Evolutionary conservation across 2,797 vertebrate species (phyloP), one percentile per base, ranked within the genome.

Genomic region (Furcifer pardalis): DNA sequence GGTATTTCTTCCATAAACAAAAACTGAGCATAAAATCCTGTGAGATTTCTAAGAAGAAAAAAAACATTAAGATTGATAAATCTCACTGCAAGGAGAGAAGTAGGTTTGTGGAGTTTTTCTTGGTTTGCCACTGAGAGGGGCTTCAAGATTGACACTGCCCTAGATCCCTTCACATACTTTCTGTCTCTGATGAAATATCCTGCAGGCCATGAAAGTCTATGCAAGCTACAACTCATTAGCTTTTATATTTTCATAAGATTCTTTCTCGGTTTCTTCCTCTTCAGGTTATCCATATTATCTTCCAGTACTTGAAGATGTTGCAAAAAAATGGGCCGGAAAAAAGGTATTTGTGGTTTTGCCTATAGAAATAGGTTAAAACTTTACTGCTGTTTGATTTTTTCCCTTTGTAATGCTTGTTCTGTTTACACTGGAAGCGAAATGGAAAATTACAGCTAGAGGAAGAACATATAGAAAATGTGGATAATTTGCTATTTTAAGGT

Each of bases 301-400:
- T 98, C 93, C 97, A 98, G 94, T 98, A 98, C 90, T 93, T 98
- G 94, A 98, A 97, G 95, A 97, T 98, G 97, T 93, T 98, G 59
- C 97, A 98, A 95, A 96, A 93, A 73, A 88, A 97, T 72, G 97
- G 97, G 2, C 97, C 98, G 17, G 97, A 97, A 86, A 95, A 97
- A 95, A 98, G 98, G 98, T 98, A 63, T 77, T 46, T 37, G 25
- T 49, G 19, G 35, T 25, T n/a, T n/a, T n/a, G n/a, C n/a, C n/a
- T n/a, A n/a, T n/a, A 15, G 52, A 15, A 56, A 56, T 56, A 56
- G 15, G 76, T 12, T 35, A 49, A 56, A 66, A 25, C 19, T 77
- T 77, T 42, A 37, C 5, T 79, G 12, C 21, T 25, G 8, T 72
- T 56, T 63, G 27, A 35, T 8, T 32, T 71, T 62, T 49, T 78